Percentiles rank a stretch among this genome's conserved stretches.
Conservation (phyloP, 1,140 invertebrate genomes). For the Dendrolimus punctatus region DNA sequence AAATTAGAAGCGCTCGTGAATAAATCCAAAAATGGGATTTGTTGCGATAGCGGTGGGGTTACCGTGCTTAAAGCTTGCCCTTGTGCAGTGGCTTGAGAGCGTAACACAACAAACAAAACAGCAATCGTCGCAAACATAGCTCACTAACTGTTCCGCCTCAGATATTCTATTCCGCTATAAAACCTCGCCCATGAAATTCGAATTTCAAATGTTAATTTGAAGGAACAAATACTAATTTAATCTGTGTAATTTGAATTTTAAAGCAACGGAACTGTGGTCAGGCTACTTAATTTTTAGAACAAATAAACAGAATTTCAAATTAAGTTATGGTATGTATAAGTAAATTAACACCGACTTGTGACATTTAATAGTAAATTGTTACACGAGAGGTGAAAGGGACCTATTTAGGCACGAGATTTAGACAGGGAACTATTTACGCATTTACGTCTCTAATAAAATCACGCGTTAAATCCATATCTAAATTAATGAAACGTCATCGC, state of each 20-base stretch:
- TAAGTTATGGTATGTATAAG: too few species aligned
- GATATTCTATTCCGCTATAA: slow-evolving; percentile 39
- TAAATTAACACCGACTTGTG: too few species aligned
- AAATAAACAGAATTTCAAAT: neutral
- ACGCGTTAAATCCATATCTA: too few species aligned
- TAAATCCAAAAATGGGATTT: slow-evolving; percentile 50
- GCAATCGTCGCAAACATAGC: slow-evolving; percentile 47
- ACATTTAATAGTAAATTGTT: too few species aligned
- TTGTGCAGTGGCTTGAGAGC: slow-evolving; percentile 28
- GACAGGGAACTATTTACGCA: too few species aligned
- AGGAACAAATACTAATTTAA: slow-evolving; percentile 31
- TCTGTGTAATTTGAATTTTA: slow-evolving; percentile 20
- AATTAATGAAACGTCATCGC: too few species aligned
- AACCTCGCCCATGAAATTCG: slow-evolving; percentile 56
- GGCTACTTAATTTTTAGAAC: slow-evolving; percentile 19
- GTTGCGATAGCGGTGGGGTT: slow-evolving; percentile 22
- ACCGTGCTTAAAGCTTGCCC: slow-evolving; percentile 43
- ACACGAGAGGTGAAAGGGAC: too few species aligned
- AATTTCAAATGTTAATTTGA: slow-evolving; percentile 47
- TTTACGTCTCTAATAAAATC: too few species aligned
- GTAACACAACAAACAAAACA: slow-evolving; percentile 42
- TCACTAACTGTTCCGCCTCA: slow-evolving; percentile 54
- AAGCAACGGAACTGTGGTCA: slow-evolving; percentile 30
- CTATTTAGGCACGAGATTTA: too few species aligned
- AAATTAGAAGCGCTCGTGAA: slow-evolving; percentile 50